Percentiles rank a stretch among this genome's conserved stretches.
Conservation (phyloP, 2,797 vertebrate genomes). For the Scyliorhinus canicula region DNA sequence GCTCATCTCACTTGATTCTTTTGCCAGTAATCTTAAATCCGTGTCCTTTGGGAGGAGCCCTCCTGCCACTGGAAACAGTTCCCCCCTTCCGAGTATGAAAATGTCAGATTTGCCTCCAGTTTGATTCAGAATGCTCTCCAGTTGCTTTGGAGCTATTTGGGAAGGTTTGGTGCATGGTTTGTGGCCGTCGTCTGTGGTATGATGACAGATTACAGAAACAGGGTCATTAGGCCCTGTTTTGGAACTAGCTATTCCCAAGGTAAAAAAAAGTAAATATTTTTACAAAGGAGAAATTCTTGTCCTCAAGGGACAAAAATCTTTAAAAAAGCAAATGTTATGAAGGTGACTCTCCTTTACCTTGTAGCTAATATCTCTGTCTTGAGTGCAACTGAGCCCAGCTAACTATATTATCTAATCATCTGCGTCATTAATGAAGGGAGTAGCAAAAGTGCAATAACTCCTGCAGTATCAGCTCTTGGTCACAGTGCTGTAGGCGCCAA, state of each 20-base stretch:
- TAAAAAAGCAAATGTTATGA: background rate
- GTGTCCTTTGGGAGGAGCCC: background rate
- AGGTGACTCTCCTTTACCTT: background rate
- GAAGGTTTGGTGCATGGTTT: background rate
- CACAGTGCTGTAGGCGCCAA: background rate
- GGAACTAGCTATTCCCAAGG: background rate
- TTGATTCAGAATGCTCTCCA: background rate
- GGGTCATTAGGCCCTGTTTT: background rate
- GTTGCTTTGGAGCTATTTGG: background rate
- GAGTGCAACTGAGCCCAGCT: background rate
- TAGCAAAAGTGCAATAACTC: background rate
- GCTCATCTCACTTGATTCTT: background rate
- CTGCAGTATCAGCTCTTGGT: background rate
- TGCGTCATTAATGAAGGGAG: background rate
- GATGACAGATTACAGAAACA: background rate
- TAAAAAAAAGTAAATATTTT: background rate
- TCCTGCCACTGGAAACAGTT: background rate
- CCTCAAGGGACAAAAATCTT: background rate
- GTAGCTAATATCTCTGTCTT: background rate
- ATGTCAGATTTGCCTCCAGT: background rate
- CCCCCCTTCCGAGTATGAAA: background rate
- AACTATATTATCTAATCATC: conserved; percentile 8
- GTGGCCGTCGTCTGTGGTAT: background rate
- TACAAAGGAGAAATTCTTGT: background rate
- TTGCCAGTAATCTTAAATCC: background rate